Base-by-base conservation (phyloP, 2,113 vertebrate genomes). In the Podocnemis expansa region DNA sequence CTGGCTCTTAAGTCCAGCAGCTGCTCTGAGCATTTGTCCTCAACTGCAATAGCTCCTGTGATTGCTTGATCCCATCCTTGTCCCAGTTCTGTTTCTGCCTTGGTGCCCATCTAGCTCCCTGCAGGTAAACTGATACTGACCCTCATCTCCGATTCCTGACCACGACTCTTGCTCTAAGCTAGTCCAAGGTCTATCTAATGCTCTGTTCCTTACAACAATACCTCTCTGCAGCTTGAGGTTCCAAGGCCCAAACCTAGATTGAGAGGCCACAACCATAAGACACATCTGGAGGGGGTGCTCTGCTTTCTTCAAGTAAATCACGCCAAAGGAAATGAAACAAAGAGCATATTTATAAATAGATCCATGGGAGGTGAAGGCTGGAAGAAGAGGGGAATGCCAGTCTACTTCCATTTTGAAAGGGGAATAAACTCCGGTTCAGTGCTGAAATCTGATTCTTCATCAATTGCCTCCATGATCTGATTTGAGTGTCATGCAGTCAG, bases 331-430 rank as follows among this genome's bases (percentile, higher is more conserved):
- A 56, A 91, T 95, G 63, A 79, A 94, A 84, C 82, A 89, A 95
- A 91, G 84, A 90, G 38, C 0, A 0, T 85, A 73, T 94, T 73
- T 93, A 90, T 96, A 96, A 93, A 91, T 93, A 97, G 88, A 93
- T 90, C 86, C 76, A 67, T 87, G 63, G 78, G 82, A 94, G 63
- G 47, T 88, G 54, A 82, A 96, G 80, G 95, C 84, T 84, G 92
- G 88, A 82, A 11, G 86, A 60, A 95, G 90, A 38, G 75, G 86
- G 90, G 87, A 90, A 84, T 82, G 70, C 0, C 1, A 89, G 88
- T 91, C 29, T 17, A 84, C 93, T 96, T 95, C 93, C 89, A 16
- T 94, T 96, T 89, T 41, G 38, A 56, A 58, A 84, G 82, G 25
- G 88, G 70, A 55, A 45, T 56, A 76, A 41, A 88, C 56, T 6